Evolutionary conservation across 2,888 invertebrate species (phyloP), one percentile per base, ranked within the genome.

Genomic region (Neelides folsomi): DNA sequence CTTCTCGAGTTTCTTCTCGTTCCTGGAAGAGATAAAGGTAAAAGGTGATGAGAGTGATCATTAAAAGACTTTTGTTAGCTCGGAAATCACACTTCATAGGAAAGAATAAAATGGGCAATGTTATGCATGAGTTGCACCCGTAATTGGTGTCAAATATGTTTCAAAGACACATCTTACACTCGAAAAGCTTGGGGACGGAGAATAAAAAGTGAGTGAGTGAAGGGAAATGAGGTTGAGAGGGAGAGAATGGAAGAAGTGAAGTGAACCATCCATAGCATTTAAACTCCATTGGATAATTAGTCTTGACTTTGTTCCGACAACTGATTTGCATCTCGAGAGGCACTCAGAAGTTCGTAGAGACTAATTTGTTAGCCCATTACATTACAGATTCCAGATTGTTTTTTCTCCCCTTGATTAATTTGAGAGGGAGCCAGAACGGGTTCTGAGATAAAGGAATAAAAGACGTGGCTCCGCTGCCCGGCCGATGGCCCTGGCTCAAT

Each of bases 211-310:
- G 41, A 49, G 27, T 34, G 13, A 9, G 35, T 12, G 9, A 40
- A 18, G 13, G 35, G 20, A 41, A 18, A 34, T n/a, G 35, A 50
- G 19, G 37, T 13, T 34, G 19, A 27, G 18, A 12, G 37, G 19
- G 12, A 12, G 37, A 18, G 12, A 19, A 36, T 16, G 16, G 44
- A 36, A 35, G 36, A 19, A 15, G 35, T 34, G 36, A 35, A 16
- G 44, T 10, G n/a, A 12, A 27, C 15, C 27, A 27, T 36, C 37
- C 12, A 34, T 44, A 43, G 50, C 50, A 50, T 50, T 50, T 44
- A 50, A 36, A 40, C 42, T 35, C 37, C 18, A 44, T 16, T 50
- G 44, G 44, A 51, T 51, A 51, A 51, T 51, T 51, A 51, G 50
- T 51, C 50, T 16, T 38, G 45, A 50, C 50, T 51, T 51, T 51